Evolutionary conservation across 2,113 vertebrate species (phyloP).

Genomic region (Chionomys nivalis): DNA sequence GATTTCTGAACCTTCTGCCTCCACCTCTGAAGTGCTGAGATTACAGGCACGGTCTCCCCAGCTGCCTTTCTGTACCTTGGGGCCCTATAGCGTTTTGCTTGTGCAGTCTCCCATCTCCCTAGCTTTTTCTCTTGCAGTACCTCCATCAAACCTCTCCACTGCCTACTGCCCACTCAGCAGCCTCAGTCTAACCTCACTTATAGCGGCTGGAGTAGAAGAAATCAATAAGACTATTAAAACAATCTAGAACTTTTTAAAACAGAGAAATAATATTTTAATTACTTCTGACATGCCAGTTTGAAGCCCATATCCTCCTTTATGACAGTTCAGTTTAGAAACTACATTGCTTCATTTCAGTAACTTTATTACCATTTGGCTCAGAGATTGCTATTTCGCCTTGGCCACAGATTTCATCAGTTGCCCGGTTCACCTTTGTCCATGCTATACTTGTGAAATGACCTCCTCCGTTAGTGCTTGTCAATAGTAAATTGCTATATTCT

Average conservation of each 20-base stretch:
- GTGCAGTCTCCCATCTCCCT: neutral
- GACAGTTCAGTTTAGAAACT: slow-evolving; percentile 93
- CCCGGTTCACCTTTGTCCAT: slow-evolving; percentile 97
- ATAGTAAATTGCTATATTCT: slow-evolving; percentile 91
- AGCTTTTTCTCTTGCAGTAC: neutral
- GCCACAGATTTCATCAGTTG: slow-evolving; percentile 98
- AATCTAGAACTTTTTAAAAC: slow-evolving; percentile 66
- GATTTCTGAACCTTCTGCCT: neutral
- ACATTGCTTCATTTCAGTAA: slow-evolving; percentile 95
- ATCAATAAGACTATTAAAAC: slow-evolving; percentile 60
- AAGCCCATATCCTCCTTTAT: slow-evolving; percentile 90
- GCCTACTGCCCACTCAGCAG: neutral
- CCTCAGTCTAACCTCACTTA: neutral
- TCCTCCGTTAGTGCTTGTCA: slow-evolving; percentile 94
- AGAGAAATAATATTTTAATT: slow-evolving; percentile 86
- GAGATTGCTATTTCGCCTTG: slow-evolving; percentile 98
- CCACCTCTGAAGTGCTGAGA: neutral
- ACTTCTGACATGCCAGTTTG: slow-evolving; percentile 88
- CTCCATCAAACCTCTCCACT: neutral
- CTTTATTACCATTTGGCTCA: slow-evolving; percentile 97
- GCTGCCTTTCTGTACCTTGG: neutral
- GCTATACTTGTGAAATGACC: slow-evolving; percentile 95
- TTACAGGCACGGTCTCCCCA: neutral
- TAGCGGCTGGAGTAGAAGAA: slow-evolving; percentile 52
- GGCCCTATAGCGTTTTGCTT: neutral